These are phyloP conservation scores for Amphimallon solstitiale DNA, from an alignment of 2,888 invertebrate species.

Conservation along the genomic window DNA sequence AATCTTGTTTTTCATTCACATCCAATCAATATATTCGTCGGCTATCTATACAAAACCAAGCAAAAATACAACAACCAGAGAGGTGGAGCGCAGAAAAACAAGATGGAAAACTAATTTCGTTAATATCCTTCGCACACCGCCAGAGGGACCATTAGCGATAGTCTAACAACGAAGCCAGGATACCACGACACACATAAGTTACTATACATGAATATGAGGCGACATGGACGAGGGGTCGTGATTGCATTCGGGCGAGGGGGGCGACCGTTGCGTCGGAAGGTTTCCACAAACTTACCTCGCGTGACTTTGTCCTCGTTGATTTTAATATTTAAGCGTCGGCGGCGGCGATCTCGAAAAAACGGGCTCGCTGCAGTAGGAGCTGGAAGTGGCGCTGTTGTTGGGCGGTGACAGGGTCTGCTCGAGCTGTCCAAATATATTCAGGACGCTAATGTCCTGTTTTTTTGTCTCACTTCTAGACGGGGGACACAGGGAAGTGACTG, in stretches of 20 bases:
- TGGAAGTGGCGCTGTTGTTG: not conserved
- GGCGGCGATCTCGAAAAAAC: not conserved
- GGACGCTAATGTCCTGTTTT: constrained; percentile 13
- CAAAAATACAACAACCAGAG: not conserved
- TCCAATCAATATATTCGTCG: no score
- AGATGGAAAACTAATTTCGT: constrained; percentile 20
- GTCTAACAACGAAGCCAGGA: not conserved
- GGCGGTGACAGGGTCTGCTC: no score
- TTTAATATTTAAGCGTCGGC: constrained; percentile 17
- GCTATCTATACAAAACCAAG: no score
- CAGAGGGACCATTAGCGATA: constrained; percentile 19
- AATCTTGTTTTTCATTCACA: no score
- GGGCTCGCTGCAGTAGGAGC: not conserved
- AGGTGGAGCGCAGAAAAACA: not conserved
- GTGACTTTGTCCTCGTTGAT: constrained; percentile 3
- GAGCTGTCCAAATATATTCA: not conserved
- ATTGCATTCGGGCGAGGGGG: no score
- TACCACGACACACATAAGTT: not conserved
- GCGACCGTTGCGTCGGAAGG: not conserved
- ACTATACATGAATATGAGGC: not conserved
- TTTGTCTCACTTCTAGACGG: not conserved
- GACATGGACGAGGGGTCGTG: not conserved
- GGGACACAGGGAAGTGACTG: not conserved
- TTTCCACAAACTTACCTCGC: not conserved
- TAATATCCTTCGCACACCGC: constrained; percentile 2